A percentile compares a stretch with the other conserved stretches of the same genome.
phyloP scores from a whole-genome alignment of 1,140 invertebrate genomes.

The Ostrea edulis region DNA sequence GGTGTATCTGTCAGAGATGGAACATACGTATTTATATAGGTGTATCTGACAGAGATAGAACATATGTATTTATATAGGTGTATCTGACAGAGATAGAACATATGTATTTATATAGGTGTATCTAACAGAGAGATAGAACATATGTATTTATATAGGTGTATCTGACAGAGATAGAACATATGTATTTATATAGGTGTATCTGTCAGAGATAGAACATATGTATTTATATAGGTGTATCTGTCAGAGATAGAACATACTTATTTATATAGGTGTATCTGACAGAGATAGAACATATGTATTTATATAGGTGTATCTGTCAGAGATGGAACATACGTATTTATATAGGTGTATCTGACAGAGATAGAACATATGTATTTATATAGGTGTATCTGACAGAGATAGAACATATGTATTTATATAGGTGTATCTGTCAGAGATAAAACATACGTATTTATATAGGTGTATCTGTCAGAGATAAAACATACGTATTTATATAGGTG shows the following conservation, averaged over 20 bases:
- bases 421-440: neutral
- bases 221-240: neutral
- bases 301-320: neutral
- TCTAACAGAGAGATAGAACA: neutral
- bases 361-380: neutral
- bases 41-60: neutral
- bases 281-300: neutral
- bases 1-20: neutral
- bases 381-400: neutral
- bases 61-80: neutral
- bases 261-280: neutral
- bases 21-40: neutral
- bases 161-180: constrained; percentile 1
- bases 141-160: neutral
- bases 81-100: neutral
- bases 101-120: neutral
- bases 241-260: neutral
- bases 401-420: neutral
- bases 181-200: neutral
- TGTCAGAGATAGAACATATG: neutral
- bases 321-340: neutral
- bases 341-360: neutral
- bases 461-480: neutral
- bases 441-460: neutral
- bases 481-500: neutral